Percentiles rank a stretch among this genome's conserved stretches.
These are phyloP conservation scores for Neodiprion virginianus DNA, from an alignment of 1,140 invertebrate genomes.

Conservation along the genomic window DNA sequence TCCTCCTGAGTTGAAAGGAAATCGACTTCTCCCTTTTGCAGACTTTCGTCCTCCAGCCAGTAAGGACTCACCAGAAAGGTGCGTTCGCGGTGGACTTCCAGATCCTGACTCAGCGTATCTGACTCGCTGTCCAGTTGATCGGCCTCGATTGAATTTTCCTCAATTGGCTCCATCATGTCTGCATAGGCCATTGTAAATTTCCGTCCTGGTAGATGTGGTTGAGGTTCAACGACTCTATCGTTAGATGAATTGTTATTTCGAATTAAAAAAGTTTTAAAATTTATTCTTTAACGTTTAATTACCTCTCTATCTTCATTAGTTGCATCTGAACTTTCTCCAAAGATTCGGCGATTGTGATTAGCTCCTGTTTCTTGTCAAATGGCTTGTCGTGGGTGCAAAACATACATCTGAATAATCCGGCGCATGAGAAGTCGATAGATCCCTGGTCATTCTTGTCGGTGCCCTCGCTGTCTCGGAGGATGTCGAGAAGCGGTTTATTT, in stretches of 20 bases:
- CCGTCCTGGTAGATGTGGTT: no score
- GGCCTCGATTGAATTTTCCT: background rate
- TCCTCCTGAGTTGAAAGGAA: slow-evolving; percentile 69
- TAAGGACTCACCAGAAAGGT: slow-evolving; percentile 65
- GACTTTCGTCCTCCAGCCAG: slow-evolving; percentile 75
- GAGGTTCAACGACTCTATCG: no score
- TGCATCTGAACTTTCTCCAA: slow-evolving; percentile 61
- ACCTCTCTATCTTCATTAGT: slow-evolving; percentile 62
- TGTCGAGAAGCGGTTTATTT: background rate
- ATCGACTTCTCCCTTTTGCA: slow-evolving; percentile 69
- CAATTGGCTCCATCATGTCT: background rate
- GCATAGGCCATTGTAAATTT: no score
- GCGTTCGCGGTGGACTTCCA: slow-evolving; percentile 21
- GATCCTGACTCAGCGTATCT: slow-evolving; percentile 9
- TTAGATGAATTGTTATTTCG: background rate
- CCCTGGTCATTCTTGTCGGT: slow-evolving; percentile 52
- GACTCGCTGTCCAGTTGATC: background rate
- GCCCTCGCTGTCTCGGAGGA: background rate
- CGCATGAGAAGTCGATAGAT: slow-evolving; percentile 67
- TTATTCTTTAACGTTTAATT: background rate
- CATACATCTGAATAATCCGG: slow-evolving; percentile 69
- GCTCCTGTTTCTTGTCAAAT: slow-evolving; percentile 62
- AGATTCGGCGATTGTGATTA: slow-evolving; percentile 64
- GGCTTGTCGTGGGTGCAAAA: slow-evolving; percentile 66
- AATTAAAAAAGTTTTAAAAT: background rate